Evolutionary conservation across 2,888 invertebrate species (phyloP), one percentile per base, ranked within the genome.

Genomic region (Protodeltote pygarga): DNA sequence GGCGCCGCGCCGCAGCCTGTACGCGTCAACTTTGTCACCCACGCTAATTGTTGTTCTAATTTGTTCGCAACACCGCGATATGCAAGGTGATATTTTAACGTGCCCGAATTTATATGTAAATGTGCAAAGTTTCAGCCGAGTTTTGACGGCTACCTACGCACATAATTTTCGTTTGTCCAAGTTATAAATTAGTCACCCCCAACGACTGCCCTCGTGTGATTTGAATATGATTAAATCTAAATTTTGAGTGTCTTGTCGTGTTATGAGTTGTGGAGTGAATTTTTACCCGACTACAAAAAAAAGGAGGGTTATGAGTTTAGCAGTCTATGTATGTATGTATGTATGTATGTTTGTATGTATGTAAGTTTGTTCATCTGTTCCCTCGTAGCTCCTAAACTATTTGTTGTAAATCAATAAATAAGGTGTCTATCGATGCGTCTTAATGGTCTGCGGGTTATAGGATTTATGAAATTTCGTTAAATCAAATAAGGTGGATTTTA

Each of bases 31-130:
- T 76, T 72, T 68, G 66, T 68, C 72, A 65, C 71, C 68, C 46
- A 34, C 78, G 71, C 81, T 87, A 87, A 87, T 87, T 87, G 87
- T 85, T 87, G 87, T 88, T 87, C 73, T 81, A 85, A 85, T 83
- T 85, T 82, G 87, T 87, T 85, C 61, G 60, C 69, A 71, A 65
- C 71, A 77, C 71, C 62, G 42, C 54, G 54, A 54, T 74, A 60
- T 59, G 67, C 60, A 80, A 89, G 89, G 88, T 89, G 86, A 89
- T 88, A 83, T 87, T 83, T 83, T 73, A 86, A 75, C 83, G 70
- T 73, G 75, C 65, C 77, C 83, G 65, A 86, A 89, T 90, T 90
- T 85, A 83, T 81, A 90, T 90, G 85, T 77, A 84, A 89, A 90
- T 90, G 83, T 65, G 75, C 63, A 77, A 89, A 89, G 79, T 89